Evolutionary conservation across 2,113 vertebrate genomes (phyloP).

Genomic region (Sprattus sprattus): DNA sequence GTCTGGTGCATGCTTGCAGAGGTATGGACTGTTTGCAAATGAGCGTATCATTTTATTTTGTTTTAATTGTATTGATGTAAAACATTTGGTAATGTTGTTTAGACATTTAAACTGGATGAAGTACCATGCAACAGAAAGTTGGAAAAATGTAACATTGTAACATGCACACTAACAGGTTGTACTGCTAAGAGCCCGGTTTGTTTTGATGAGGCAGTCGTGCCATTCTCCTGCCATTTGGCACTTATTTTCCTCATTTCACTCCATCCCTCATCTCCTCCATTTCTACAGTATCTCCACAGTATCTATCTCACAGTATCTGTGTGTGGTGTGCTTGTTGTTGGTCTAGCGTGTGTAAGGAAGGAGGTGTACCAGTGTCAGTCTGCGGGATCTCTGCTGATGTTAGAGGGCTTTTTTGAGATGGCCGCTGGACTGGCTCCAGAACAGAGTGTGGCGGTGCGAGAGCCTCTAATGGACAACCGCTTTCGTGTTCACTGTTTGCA

Average conservation of each 20-base stretch:
- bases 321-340: background rate
- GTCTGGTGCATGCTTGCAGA: background rate
- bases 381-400: background rate
- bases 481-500: too few relatives aligned
- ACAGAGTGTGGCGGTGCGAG: background rate
- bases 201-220: background rate
- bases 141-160: background rate
- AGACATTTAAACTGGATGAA: background rate
- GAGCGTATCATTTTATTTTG: background rate
- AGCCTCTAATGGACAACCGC: too few relatives aligned
- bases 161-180: background rate
- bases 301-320: background rate
- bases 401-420: background rate
- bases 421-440: background rate
- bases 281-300: background rate
- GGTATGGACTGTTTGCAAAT: background rate
- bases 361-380: background rate
- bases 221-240: background rate
- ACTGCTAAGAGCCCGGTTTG: background rate
- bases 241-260: background rate
- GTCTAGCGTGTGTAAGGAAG: too few relatives aligned
- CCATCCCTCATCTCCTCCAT: background rate
- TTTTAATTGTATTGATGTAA: conserved; percentile 5
- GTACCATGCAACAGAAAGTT: background rate
- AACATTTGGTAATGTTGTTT: background rate